phyloP scores from a whole-genome alignment of 2,113 vertebrate species.

The Micronycteris hirsuta region DNA sequence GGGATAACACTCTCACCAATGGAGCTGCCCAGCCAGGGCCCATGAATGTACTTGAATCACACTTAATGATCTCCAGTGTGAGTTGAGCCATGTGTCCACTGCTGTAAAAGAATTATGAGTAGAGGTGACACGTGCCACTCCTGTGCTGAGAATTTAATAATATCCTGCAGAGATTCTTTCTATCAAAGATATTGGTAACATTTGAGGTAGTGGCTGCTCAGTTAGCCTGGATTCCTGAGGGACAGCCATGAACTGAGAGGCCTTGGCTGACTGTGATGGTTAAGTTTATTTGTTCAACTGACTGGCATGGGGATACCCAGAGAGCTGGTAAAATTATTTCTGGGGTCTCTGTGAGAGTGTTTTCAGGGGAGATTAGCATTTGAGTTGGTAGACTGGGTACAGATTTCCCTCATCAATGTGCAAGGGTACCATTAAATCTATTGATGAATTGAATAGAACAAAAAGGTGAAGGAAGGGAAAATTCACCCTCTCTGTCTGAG shows the following conservation, averaged over 20 bases:
- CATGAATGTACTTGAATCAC: background rate
- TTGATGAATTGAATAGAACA: background rate
- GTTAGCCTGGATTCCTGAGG: background rate
- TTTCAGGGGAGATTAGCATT: background rate
- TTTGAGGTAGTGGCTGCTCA: background rate
- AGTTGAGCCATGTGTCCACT: background rate
- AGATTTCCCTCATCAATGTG: background rate
- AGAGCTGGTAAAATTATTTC: background rate
- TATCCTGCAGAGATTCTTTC: background rate
- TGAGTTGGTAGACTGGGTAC: background rate
- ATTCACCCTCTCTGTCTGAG: background rate
- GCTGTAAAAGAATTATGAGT: background rate
- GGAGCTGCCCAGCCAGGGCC: no score
- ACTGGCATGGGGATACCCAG: background rate
- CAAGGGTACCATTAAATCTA: background rate
- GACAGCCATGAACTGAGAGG: background rate
- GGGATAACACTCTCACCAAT: no score
- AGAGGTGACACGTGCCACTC: background rate
- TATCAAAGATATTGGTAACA: background rate
- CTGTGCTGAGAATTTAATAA: background rate
- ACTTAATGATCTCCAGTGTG: background rate
- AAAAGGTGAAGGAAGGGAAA: background rate
- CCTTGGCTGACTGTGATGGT: background rate
- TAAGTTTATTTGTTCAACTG: background rate
- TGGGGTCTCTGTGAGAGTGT: background rate